Conservation (phyloP, 2,888 invertebrate genomes). For the Octonoba sinensis region DNA sequence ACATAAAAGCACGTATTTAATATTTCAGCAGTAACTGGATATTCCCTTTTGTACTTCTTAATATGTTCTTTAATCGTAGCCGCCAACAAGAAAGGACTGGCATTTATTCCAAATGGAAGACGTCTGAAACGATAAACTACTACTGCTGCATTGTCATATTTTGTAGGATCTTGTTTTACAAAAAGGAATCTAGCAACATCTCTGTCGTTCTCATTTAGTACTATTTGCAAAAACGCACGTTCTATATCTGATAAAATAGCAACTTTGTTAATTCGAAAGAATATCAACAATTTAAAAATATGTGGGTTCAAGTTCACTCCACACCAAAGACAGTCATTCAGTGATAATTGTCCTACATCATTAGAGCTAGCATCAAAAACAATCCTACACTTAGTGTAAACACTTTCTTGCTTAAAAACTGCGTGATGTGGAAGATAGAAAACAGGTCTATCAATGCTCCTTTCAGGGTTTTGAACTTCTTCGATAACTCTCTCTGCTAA, state of each 20-base stretch:
- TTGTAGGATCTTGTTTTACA: background rate
- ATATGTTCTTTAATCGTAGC: conserved; percentile 12
- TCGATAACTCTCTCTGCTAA: background rate
- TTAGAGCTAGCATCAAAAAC: background rate
- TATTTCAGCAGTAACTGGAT: background rate
- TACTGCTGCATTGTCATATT: background rate
- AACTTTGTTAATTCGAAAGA: no score
- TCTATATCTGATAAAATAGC: no score
- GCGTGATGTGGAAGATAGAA: conserved; percentile 5
- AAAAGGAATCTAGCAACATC: conserved; percentile 12
- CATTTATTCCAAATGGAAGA: no score
- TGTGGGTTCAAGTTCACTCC: background rate
- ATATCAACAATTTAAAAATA: background rate
- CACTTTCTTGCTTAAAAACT: background rate
- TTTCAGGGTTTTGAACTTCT: background rate
- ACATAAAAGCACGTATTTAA: background rate
- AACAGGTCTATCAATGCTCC: background rate
- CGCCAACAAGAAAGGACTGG: conserved; percentile 6
- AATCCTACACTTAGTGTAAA: background rate
- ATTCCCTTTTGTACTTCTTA: background rate
- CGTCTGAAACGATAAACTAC: background rate
- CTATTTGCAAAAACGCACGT: no score
- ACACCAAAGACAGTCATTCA: conserved; percentile 10
- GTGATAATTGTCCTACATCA: background rate
- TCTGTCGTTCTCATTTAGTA: background rate